These are phyloP conservation scores for Mactromeris polynyma DNA, from an alignment of 2,888 invertebrate genomes.

Conservation along the genomic window DNA sequence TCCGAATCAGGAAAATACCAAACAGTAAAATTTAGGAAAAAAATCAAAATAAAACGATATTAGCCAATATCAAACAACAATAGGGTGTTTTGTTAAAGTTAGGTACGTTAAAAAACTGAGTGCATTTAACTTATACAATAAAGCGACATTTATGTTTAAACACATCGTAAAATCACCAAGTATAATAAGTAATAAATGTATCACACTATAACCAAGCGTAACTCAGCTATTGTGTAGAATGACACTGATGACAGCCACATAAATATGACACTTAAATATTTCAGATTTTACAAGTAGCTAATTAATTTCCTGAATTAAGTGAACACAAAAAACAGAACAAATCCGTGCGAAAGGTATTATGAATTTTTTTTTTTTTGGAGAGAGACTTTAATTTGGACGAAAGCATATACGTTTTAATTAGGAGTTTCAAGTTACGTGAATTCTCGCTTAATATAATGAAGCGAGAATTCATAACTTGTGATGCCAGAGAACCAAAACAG, in stretches of 20 bases:
- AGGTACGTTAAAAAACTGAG: background rate
- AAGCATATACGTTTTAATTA: background rate
- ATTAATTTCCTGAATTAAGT: constrained; percentile 11
- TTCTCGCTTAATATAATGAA: background rate
- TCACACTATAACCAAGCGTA: background rate
- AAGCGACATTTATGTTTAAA: background rate
- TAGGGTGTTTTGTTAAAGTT: background rate
- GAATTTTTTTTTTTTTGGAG: constrained; percentile 5
- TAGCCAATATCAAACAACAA: background rate
- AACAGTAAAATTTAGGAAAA: background rate
- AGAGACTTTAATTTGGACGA: constrained; percentile 15
- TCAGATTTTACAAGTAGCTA: background rate
- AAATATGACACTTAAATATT: background rate
- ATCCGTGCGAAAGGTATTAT: background rate
- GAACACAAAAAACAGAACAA: background rate
- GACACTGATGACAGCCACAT: background rate
- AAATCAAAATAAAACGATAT: background rate
- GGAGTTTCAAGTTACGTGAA: background rate
- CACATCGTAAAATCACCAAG: background rate
- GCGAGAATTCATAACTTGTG: background rate
- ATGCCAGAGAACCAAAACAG: background rate
- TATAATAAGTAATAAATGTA: background rate
- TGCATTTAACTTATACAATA: background rate
- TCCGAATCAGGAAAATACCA: background rate
- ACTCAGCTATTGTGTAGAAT: background rate